These are phyloP conservation scores for Cheirogaleus medius DNA, from an alignment of 2,113 vertebrate genomes.

Conservation along the genomic window DNA sequence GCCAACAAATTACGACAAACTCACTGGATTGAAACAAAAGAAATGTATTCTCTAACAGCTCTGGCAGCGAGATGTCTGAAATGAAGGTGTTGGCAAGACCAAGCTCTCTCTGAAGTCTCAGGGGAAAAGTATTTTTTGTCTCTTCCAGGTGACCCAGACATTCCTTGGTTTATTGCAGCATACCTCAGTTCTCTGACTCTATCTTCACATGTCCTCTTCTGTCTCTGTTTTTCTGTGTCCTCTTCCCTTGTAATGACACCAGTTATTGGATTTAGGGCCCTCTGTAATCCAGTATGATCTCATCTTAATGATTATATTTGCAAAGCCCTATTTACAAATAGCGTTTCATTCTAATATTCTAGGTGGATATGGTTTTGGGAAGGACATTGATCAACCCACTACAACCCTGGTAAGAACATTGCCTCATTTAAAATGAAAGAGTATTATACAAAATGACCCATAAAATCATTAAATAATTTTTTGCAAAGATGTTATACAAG, in stretches of 20 bases:
- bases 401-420: not conserved
- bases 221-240: not conserved
- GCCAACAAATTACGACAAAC: not conserved
- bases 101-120: not conserved
- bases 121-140: not conserved
- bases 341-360: not conserved
- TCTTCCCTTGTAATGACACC: not conserved
- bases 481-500: not conserved
- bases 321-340: not conserved
- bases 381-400: not conserved
- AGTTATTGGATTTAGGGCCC: not conserved
- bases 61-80: not conserved
- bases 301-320: not conserved
- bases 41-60: not conserved
- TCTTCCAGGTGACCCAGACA: not conserved
- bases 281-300: not conserved
- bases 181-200: not conserved
- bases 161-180: too few relatives aligned
- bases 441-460: not conserved
- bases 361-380: not conserved
- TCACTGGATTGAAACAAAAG: not conserved
- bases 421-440: not conserved
- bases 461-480: not conserved
- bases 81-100: not conserved
- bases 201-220: not conserved